Evolutionary conservation across 2,888 invertebrate genomes (phyloP).

Genomic region (Boloria selene): DNA sequence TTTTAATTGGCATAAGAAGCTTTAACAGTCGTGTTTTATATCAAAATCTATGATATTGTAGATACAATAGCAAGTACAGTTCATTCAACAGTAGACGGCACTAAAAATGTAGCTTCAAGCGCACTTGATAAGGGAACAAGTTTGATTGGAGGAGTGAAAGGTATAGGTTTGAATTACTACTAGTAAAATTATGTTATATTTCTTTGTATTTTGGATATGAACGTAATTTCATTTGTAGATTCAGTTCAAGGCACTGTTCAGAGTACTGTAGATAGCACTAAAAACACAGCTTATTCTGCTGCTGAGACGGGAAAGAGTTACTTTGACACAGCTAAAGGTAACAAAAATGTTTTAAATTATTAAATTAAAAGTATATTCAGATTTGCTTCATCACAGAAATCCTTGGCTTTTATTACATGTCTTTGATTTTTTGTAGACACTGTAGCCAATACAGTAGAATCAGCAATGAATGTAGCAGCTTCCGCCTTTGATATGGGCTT

Average conservation of each 20-base stretch:
- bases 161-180: conserved; percentile 40
- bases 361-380: conserved; percentile 44
- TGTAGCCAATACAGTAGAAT: conserved; percentile 57
- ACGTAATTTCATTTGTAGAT: conserved; percentile 23
- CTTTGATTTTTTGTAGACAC: conserved; percentile 53
- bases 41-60: conserved; percentile 38
- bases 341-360: too few relatives aligned
- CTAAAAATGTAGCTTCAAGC: conserved; percentile 58
- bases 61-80: conserved; percentile 55
- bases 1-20: too few relatives aligned
- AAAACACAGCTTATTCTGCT: conserved; percentile 47
- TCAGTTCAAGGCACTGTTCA: conserved; percentile 41
- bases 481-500: conserved; percentile 56
- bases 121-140: conserved; percentile 55
- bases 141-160: conserved; percentile 56
- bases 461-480: conserved; percentile 57
- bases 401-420: not conserved
- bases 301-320: conserved; percentile 45
- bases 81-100: conserved; percentile 56
- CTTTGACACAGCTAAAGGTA: conserved; percentile 37
- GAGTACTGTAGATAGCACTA: conserved; percentile 48
- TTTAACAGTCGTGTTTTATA: not conserved
- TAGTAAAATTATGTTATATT: not conserved
- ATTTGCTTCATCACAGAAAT: not conserved
- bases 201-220: conserved; percentile 20